These are phyloP conservation scores for Apogon hyalosoma DNA, from an alignment of 2,797 vertebrate species.

Conservation along the genomic window DNA sequence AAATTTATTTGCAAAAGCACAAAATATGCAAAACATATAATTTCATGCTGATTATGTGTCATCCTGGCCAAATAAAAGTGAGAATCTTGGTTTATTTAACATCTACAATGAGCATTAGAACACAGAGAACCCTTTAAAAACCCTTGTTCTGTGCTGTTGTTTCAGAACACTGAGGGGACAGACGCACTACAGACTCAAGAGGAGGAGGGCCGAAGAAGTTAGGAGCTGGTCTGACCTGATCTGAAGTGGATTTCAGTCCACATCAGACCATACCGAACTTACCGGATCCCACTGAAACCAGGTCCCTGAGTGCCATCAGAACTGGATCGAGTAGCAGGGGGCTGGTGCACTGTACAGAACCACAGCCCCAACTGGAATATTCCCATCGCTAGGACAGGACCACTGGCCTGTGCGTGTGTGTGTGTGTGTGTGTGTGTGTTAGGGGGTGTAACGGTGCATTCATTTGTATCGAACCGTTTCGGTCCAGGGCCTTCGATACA, in stretches of 20 bases:
- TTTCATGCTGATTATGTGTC: no score
- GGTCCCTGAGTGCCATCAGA: conserved; percentile 27
- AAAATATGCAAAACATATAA: no score
- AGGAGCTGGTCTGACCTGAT: conserved; percentile 42
- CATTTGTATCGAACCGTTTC: no score
- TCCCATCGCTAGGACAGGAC: conserved; percentile 34
- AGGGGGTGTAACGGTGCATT: background rate
- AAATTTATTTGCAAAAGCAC: no score
- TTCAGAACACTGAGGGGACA: conserved; percentile 39
- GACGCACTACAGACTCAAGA: conserved; percentile 1
- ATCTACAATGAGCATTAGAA: background rate
- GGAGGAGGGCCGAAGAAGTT: conserved; percentile 5
- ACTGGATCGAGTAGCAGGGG: conserved; percentile 19
- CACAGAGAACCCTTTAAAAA: background rate
- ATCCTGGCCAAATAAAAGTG: no score
- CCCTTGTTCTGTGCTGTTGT: conserved; percentile 15
- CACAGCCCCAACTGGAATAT: conserved; percentile 36
- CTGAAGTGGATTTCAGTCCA: conserved; percentile 42
- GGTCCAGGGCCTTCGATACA: no score
- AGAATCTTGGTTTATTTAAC: no score
- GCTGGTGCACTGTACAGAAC: conserved; percentile 34
- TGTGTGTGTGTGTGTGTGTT: conserved; percentile 19
- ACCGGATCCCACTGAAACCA: conserved; percentile 37
- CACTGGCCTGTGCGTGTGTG: conserved; percentile 27
- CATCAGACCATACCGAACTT: conserved; percentile 33